Evolutionary conservation across 2,113 vertebrate genomes (phyloP), one percentile per base, ranked within the genome.

Genomic region (Takifugu bimaculatus): DNA sequence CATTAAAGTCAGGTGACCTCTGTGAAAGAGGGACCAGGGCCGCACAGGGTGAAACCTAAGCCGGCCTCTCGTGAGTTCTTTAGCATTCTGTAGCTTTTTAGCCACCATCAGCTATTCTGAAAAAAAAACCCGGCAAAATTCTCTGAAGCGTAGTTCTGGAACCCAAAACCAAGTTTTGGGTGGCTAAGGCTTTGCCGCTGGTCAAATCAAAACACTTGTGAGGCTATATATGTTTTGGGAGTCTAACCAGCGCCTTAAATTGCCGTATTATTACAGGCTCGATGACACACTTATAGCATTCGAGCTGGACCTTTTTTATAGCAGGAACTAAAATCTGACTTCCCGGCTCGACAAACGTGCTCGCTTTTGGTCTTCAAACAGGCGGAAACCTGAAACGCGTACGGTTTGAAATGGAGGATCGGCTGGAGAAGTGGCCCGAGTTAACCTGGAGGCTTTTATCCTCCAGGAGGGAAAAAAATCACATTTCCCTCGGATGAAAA

Each of bases 161-260:
- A 91, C 67, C 59, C 64, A 75, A 88, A 91, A 82, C 79, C 73
- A 51, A 78, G 88, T 90, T 86, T 87, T 84, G 78, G 86, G 68
- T 78, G 89, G 74, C 85, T 89, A 70, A 85, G 66, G 55, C 76
- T 56, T 56, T 82, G 76, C 78, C 54, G 55, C 70, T 83, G 69
- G 79, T 87, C 61, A 92, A 94, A 94, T 93, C 58, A 90, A 93
- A 93, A 70, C 91, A 93, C 93, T 93, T 94, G 88, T 91, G 88
- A 87, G 84, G 83, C 85, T 80, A 77, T 70, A 81, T 80, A 82
- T 80, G 56, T 87, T 85, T 73, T 81, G 77, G 82, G 88, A 86
- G 79, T 80, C 78, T 71, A 83, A 74, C 90, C 66, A 57, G 78
- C 62, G 13, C 50, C 54, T 13, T 9, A 54, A 61, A 59, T 51